Conservation (phyloP, 2,113 vertebrate species). For the Tylochromis polylepis region DNA sequence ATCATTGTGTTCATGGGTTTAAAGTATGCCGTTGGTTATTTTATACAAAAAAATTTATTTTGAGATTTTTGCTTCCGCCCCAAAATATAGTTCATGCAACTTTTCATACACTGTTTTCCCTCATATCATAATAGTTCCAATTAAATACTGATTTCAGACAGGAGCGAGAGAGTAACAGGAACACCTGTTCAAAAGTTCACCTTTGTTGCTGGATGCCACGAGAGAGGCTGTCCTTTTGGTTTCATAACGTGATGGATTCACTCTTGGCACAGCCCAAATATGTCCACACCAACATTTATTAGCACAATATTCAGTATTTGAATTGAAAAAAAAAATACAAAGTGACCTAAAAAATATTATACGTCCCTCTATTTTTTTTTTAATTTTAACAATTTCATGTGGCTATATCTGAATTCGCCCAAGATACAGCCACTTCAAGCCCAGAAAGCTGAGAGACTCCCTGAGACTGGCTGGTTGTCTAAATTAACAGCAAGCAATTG, state of each 20-base stretch:
- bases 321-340: not conserved
- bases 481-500: not conserved
- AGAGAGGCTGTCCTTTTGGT: not conserved
- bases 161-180: not conserved
- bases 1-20: not conserved
- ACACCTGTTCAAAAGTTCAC: not conserved
- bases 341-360: not conserved
- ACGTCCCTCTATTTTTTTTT: not conserved
- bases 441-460: not conserved
- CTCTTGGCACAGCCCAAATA: not conserved
- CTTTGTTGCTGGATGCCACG: not conserved
- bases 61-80: not conserved
- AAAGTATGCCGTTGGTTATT: not conserved
- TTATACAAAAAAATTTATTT: not conserved
- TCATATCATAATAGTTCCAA: not conserved
- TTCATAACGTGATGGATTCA: not conserved
- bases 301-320: not conserved
- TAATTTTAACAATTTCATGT: not conserved
- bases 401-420: not conserved
- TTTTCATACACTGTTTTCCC: not conserved
- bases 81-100: not conserved
- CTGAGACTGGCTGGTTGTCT: conserved; percentile 7
- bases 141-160: not conserved
- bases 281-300: not conserved
- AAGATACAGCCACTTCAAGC: not conserved